phyloP scores from a whole-genome alignment of 2,113 vertebrate genomes.

The Danionella cerebrum region DNA sequence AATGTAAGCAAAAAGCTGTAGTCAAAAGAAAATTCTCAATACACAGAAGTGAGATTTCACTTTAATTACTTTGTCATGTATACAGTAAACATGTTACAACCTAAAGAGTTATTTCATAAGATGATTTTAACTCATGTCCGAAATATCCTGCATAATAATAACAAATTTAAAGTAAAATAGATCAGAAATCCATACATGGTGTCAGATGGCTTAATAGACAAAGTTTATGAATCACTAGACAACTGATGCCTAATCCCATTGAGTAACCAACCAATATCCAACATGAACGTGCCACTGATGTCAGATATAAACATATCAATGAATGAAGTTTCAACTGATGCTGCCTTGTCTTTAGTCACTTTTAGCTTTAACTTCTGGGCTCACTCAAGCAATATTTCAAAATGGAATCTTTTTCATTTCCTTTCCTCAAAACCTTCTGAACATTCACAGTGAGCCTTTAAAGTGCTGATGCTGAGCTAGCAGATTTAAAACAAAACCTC shows the following conservation, averaged over 20 bases:
- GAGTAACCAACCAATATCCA: too few relatives aligned
- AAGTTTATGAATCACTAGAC: too few relatives aligned
- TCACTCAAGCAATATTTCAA: not conserved
- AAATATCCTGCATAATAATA: constrained; percentile 9
- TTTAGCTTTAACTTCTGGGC: not conserved
- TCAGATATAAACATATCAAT: too few relatives aligned
- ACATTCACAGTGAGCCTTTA: constrained; percentile 42
- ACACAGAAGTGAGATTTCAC: not conserved
- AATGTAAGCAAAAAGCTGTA: too few relatives aligned
- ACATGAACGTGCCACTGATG: too few relatives aligned
- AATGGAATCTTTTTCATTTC: not conserved
- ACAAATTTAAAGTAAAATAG: not conserved
- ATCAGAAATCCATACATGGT: too few relatives aligned
- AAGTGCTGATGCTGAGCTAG: constrained; percentile 37
- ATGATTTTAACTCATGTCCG: constrained; percentile 4
- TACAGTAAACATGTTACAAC: constrained; percentile 28
- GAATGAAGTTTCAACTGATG: too few relatives aligned
- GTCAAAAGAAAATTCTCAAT: not conserved
- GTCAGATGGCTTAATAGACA: too few relatives aligned
- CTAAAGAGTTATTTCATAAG: constrained; percentile 14
- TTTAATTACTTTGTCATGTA: constrained; percentile 33
- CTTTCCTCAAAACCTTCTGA: not conserved
- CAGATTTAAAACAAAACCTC: not conserved
- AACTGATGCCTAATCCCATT: too few relatives aligned
- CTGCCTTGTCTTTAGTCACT: not conserved